A percentile compares a stretch with the other conserved stretches of the same genome.
Conservation (phyloP, 2,888 invertebrate species). For the Cataglyphis cursor region DNA sequence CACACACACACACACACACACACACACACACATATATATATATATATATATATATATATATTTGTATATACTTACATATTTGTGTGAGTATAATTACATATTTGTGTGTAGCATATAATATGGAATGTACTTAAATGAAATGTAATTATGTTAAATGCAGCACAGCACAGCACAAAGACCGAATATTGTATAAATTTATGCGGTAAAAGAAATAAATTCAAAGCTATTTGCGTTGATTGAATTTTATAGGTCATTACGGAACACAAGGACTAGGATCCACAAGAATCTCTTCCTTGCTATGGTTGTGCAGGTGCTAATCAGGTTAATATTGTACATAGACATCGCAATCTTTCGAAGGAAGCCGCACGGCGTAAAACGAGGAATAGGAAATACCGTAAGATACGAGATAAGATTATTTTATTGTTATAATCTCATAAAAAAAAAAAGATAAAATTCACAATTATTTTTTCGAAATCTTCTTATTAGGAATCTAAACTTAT, state of each 20-base stretch:
- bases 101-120: not conserved
- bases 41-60: not conserved
- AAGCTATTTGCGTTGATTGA: not conserved
- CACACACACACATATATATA: not conserved
- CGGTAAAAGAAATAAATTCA: not conserved
- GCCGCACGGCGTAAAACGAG: slow-evolving; percentile 84
- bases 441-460: not conserved
- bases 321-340: slow-evolving; percentile 92
- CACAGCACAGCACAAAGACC: no score
- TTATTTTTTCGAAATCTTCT: not conserved
- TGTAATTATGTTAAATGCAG: not conserved
- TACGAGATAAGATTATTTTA: not conserved
- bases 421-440: not conserved
- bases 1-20: no score
- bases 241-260: slow-evolving; percentile 90
- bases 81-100: no score
- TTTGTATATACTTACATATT: not conserved
- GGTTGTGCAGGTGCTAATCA: slow-evolving; percentile 91
- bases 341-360: slow-evolving; percentile 88
- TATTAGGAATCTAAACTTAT: not conserved
- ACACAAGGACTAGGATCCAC: slow-evolving; percentile 95
- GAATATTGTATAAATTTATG: slow-evolving; percentile 10
- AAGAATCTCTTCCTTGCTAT: slow-evolving; percentile 95
- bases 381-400: slow-evolving; percentile 91
- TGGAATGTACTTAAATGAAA: not conserved